Conservation (phyloP, 1,140 invertebrate genomes). For the Cydia strobilella region DNA sequence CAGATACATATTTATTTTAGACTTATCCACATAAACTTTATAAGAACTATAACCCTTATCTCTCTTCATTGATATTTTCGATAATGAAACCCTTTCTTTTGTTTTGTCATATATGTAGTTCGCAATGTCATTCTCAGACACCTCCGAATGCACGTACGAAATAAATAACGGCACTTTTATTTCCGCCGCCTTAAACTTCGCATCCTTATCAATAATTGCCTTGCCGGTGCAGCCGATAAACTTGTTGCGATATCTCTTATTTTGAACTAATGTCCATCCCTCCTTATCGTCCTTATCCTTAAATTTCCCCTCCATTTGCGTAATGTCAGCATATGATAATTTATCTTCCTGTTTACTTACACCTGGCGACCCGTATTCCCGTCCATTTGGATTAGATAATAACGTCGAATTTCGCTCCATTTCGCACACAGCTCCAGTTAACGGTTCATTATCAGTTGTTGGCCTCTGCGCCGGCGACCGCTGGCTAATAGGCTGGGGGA, state of each 20-base stretch:
- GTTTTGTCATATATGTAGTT: background rate
- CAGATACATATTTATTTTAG: background rate
- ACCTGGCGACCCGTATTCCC: too few species aligned
- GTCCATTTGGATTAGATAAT: too few species aligned
- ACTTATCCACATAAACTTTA: background rate
- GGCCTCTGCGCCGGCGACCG: too few species aligned
- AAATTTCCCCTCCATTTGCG: background rate
- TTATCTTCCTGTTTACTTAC: too few species aligned
- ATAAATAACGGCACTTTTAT: constrained; percentile 7
- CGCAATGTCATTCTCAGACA: background rate
- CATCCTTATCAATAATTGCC: background rate
- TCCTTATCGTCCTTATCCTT: too few species aligned
- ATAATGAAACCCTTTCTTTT: background rate
- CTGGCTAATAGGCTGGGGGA: too few species aligned
- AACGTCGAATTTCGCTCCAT: too few species aligned
- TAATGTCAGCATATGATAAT: too few species aligned
- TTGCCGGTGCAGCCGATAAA: background rate
- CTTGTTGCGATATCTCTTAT: background rate
- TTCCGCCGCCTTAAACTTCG: constrained; percentile 11
- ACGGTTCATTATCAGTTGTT: too few species aligned
- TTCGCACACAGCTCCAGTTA: too few species aligned
- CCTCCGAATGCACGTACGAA: background rate
- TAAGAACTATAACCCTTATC: background rate
- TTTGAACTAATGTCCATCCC: background rate
- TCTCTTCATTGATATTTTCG: background rate